Evolutionary conservation across 2,797 vertebrate species (phyloP), one percentile per base, ranked within the genome.

Genomic region (Yasuhikotakia modesta): DNA sequence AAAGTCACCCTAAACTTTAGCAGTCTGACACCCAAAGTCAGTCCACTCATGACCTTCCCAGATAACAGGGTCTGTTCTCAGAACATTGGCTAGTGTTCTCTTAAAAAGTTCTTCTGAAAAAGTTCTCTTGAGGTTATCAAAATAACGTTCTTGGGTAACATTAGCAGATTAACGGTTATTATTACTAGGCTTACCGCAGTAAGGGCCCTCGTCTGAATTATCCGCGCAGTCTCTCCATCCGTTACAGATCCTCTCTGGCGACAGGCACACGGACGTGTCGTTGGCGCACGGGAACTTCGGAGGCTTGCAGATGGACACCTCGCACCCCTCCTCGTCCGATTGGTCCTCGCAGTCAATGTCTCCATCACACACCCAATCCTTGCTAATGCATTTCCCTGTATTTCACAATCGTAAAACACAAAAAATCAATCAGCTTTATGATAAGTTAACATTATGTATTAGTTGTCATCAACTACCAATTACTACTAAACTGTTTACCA

Each of bases 311-410:
- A 90, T 82, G 50, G 92, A 92, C 75, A 84, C 87, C 84, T 94
- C 93, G 86, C 95, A 96, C 79, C 92, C 89, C 79, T 93, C 93
- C 89, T 96, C 95, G 86, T 96, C 95, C 48, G 95, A 96, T 52
- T 92, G 92, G 89, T 96, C 95, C 88, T 95, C 94, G 84, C 95
- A 96, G 87, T 96, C 95, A 39, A 93, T 90, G 89, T 95, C 95
- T 70, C 95, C 94, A 84, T 96, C 95, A 85, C 95, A 96, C 1
- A 95, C 91, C 95, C 95, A 96, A 22, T 91, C 93, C 85, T 92
- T 94, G 87, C 94, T 95, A 90, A 96, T 92, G 81, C 95, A 96
- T 90, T 93, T 94, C 88, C 95, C 95, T 86, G 12, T 0, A 22
- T 2, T 17, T 19, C 3, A 61, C 39, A 55, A 55, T 43, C n/a